phyloP scores from a whole-genome alignment of 2,113 vertebrate species.

The Tylochromis polylepis region DNA sequence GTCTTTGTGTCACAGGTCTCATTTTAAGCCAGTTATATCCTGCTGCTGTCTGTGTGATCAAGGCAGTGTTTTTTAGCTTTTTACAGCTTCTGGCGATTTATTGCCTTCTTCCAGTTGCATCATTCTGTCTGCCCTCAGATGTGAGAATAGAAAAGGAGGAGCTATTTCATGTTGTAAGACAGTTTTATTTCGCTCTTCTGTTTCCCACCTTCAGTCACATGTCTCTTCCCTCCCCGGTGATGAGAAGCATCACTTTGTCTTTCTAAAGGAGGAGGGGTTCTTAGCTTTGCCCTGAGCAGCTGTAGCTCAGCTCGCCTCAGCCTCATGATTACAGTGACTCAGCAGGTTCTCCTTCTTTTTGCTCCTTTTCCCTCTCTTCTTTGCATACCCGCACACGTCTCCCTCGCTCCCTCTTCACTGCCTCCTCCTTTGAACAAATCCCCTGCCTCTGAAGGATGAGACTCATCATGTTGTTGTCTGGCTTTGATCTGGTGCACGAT shows the following conservation, averaged over 20 bases:
- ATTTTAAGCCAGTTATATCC: background rate
- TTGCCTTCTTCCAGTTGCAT: constrained; percentile 40
- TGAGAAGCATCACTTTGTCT: constrained; percentile 37
- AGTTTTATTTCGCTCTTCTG: constrained; percentile 17
- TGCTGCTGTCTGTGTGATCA: constrained; percentile 8
- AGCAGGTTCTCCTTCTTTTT: constrained; percentile 52
- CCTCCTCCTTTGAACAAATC: constrained; percentile 38
- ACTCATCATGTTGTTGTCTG: constrained; percentile 37
- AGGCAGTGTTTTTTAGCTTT: constrained; percentile 3
- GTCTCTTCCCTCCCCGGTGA: background rate
- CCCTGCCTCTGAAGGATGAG: constrained; percentile 17
- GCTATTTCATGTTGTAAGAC: constrained; percentile 10
- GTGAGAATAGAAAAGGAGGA: constrained; percentile 4
- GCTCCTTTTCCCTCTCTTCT: background rate
- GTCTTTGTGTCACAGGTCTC: background rate
- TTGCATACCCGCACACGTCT: constrained; percentile 29
- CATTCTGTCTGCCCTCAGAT: constrained; percentile 17
- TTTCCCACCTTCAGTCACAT: constrained; percentile 10
- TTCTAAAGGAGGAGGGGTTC: constrained; percentile 46
- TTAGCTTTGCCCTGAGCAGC: constrained; percentile 26
- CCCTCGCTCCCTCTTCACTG: background rate
- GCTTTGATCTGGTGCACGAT: constrained; percentile 34
- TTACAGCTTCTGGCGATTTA: background rate
- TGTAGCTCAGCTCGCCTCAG: constrained; percentile 20
- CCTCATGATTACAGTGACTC: constrained; percentile 67